These are phyloP conservation scores for Lagocephalus sceleratus DNA, from an alignment of 2,797 vertebrate species.

Conservation along the genomic window DNA sequence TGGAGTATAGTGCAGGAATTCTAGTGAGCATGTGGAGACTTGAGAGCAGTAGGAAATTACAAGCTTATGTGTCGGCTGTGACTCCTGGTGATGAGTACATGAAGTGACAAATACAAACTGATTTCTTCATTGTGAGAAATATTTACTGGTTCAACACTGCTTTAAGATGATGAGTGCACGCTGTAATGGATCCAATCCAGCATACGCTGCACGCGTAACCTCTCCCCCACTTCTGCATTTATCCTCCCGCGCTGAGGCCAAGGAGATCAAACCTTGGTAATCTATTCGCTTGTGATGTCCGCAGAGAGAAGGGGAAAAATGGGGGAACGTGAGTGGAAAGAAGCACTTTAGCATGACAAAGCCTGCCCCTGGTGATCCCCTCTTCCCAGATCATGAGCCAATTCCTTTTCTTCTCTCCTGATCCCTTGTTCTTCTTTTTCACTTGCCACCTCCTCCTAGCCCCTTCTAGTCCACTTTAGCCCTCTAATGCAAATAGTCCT, in stretches of 20 bases:
- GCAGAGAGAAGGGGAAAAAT: conserved; percentile 20
- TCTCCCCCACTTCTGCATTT: conserved; percentile 52
- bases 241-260: conserved; percentile 48
- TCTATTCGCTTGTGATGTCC: conserved; percentile 56
- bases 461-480: conserved; percentile 55
- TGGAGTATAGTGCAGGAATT: conserved; percentile 50
- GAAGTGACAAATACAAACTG: conserved; percentile 36
- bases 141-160: conserved; percentile 12
- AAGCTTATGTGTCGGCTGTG: conserved; percentile 46
- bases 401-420: conserved; percentile 36
- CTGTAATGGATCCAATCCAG: conserved; percentile 19
- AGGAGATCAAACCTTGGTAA: conserved; percentile 70
- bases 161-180: conserved; percentile 26
- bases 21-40: conserved; percentile 32
- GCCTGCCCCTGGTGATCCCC: conserved; percentile 63
- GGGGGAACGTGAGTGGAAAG: conserved; percentile 47
- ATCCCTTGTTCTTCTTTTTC: conserved; percentile 47
- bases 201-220: conserved; percentile 37
- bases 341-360: conserved; percentile 73
- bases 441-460: conserved; percentile 30
- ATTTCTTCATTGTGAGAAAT: conserved; percentile 28
- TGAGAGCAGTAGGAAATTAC: conserved; percentile 47
- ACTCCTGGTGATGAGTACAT: conserved; percentile 41
- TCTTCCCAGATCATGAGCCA: conserved; percentile 48
- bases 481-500: conserved; percentile 68